A percentile compares a stretch with the other conserved stretches of the same genome.
These are phyloP conservation scores for Pyrgus malvae DNA, from an alignment of 2,888 invertebrate species.

Conservation along the genomic window DNA sequence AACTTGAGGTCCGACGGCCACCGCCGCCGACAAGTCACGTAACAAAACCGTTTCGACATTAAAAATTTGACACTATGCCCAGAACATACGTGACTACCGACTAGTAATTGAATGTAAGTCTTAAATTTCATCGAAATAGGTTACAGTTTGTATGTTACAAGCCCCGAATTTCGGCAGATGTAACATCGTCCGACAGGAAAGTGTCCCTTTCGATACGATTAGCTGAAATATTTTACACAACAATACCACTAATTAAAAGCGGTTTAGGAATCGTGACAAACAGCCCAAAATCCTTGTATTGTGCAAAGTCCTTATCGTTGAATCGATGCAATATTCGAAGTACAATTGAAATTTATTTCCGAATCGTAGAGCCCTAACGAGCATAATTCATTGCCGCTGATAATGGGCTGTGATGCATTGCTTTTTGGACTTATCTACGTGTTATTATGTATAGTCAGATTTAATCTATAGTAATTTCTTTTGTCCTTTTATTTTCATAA, in stretches of 20 bases:
- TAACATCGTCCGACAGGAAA: conserved; percentile 45
- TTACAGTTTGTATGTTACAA: conserved; percentile 46
- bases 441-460: not conserved
- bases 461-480: not conserved
- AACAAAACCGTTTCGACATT: conserved; percentile 65
- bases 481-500: too few relatives aligned
- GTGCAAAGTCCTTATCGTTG: conserved; percentile 43
- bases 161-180: conserved; percentile 56
- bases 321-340: conserved; percentile 18
- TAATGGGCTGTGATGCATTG: not conserved
- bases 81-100: conserved; percentile 48
- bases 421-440: not conserved
- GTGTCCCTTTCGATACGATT: conserved; percentile 45
- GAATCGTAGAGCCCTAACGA: conserved; percentile 24
- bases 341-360: conserved; percentile 36
- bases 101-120: conserved; percentile 45
- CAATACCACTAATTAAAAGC: conserved; percentile 72
- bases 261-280: conserved; percentile 51
- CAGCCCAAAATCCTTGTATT: conserved; percentile 48
- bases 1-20: conserved; percentile 52
- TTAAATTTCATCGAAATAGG: conserved; percentile 43
- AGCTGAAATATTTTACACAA: conserved; percentile 54
- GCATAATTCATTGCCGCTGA: conserved; percentile 19
- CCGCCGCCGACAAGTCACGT: conserved; percentile 56
- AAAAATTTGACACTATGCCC: conserved; percentile 69